Evolutionary conservation across 1,140 invertebrate genomes (phyloP), one percentile per base, ranked within the genome.

Genomic region (Magallana gigas): DNA sequence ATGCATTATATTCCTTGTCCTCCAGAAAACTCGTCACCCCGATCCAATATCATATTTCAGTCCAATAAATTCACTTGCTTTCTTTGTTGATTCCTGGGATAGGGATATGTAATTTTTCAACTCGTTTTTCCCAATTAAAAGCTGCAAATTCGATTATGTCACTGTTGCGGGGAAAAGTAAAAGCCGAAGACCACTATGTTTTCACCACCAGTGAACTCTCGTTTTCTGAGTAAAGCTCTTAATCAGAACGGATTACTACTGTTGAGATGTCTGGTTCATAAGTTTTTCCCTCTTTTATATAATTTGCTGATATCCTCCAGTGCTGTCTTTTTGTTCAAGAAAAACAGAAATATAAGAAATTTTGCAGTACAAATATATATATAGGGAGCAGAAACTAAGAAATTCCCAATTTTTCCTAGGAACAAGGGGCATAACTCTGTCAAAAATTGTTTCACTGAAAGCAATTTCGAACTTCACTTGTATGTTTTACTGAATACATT

Each of bases 121-220:
- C 56, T 48, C 29, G 16, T 82, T 48, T 82, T 29, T 48, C 80
- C 80, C 80, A 82, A n/a, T 56, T 48, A 48, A 56, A 82, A 48
- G 80, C 80, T 48, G 80, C 80, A 36, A 56, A 16, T 9, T 82
- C 9, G 80, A 56, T 82, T 16, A 82, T 82, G 80, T 82, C 23
- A 8, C 80, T 82, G 56, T 48, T 82, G 29, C 80, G 80, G 56
- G 80, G 56, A 16, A 82, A 7, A 36, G 57, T 84, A 57, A 14
- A 84, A 59, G 23, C 60, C 57, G 23, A 83, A 83, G 57, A 57
- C 58, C 56, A 57, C 59, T 56, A 87, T 62, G 36, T 83, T 80
- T 85, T 36, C 16, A 12, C 16, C 4, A 12, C 59, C 59, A 60
- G 59, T 60, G 59, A 60, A 60, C 16, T 60, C 59, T 60, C 59